Percentiles rank a stretch among this genome's conserved stretches.
phyloP scores from a whole-genome alignment of 2,797 vertebrate genomes.

The Anableps anableps region DNA sequence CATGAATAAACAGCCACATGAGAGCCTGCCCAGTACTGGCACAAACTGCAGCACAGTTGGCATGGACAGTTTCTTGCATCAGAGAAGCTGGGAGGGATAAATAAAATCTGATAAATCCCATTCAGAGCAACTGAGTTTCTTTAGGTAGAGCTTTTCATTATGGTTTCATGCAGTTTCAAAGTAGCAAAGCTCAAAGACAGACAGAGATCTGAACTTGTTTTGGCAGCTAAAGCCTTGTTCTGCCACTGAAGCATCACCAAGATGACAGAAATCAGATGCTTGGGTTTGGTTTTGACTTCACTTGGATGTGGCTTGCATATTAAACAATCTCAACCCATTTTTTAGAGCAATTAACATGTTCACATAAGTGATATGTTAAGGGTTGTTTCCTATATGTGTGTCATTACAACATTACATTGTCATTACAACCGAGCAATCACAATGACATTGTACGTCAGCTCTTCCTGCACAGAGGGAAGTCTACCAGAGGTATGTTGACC shows the following conservation, averaged over 20 bases:
- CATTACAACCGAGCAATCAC: constrained; percentile 27
- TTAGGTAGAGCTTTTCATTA: constrained; percentile 44
- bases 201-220: constrained; percentile 27
- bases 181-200: constrained; percentile 36
- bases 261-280: constrained; percentile 10
- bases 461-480: constrained; percentile 50
- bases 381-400: constrained; percentile 15
- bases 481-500: constrained; percentile 44
- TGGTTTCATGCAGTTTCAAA: constrained; percentile 31
- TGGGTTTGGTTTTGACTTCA: constrained; percentile 1
- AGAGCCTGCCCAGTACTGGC: constrained; percentile 31
- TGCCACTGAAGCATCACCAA: constrained; percentile 11
- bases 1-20: constrained; percentile 29
- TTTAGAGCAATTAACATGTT: neutral
- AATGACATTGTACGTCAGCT: constrained; percentile 51
- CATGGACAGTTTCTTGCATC: constrained; percentile 36
- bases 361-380: neutral
- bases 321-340: neutral
- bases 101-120: constrained; percentile 27
- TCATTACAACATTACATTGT: neutral
- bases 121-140: constrained; percentile 25
- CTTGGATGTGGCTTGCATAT: neutral
- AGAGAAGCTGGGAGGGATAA: constrained; percentile 22
- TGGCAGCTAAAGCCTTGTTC: constrained; percentile 43
- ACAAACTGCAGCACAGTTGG: constrained; percentile 41